Conservation (phyloP, 2,113 vertebrate genomes). For the Onychostoma macrolepis region DNA sequence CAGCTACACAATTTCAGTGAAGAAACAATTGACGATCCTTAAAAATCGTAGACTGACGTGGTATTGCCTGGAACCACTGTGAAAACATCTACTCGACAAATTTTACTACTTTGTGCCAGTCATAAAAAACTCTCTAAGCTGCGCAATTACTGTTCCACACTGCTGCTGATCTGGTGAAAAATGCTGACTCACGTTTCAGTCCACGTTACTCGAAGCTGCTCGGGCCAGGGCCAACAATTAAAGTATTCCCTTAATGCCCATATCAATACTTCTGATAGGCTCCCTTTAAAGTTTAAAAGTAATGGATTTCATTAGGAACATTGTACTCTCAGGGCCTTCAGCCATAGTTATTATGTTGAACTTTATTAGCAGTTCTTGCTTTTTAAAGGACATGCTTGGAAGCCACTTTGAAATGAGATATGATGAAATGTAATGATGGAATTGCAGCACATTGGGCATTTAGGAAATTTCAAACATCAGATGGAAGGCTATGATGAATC, state of each 20-base stretch:
- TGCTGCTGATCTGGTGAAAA: conserved; percentile 15
- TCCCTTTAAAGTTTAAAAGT: conserved; percentile 42
- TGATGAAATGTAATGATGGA: background rate
- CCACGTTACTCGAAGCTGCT: background rate
- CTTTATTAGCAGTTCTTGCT: conserved; percentile 21
- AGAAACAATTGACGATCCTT: background rate
- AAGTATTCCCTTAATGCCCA: conserved; percentile 29
- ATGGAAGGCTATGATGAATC: background rate
- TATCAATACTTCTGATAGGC: conserved; percentile 41
- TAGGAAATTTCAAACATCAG: background rate
- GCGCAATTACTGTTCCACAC: conserved; percentile 1
- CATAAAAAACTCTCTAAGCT: conserved; percentile 24
- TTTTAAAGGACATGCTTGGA: background rate
- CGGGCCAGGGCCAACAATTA: conserved; percentile 30
- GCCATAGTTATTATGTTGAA: conserved; percentile 29
- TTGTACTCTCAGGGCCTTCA: conserved; percentile 21
- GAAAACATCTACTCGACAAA: conserved; percentile 11
- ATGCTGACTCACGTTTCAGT: conserved; percentile 37
- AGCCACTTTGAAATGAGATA: conserved; percentile 6
- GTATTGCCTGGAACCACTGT: background rate
- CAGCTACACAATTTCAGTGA: background rate
- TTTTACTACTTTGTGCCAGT: background rate
- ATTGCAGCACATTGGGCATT: background rate
- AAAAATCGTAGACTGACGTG: background rate
- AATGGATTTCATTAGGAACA: conserved; percentile 52